Conservation (phyloP, 2,888 invertebrate genomes). For the Meandrusa payeni region DNA sequence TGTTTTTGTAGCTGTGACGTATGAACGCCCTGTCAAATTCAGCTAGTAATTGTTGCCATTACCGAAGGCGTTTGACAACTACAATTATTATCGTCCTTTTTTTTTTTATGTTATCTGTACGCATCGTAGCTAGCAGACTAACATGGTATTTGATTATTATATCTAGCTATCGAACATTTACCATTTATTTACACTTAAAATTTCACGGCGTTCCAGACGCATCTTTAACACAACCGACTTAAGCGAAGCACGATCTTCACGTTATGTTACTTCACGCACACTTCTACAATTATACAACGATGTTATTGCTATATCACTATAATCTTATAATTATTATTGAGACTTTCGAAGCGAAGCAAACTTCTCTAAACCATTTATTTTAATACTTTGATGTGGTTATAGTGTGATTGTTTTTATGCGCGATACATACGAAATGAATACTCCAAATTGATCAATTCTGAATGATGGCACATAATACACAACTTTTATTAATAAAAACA, state of each 20-base stretch:
- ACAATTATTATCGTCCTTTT: background rate
- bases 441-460: no score
- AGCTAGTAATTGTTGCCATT: no score
- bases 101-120: conserved; percentile 4
- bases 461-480: no score
- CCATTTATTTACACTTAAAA: conserved; percentile 16
- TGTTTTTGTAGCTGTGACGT: conserved; percentile 11
- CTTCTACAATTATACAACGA: background rate
- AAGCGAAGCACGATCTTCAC: conserved; percentile 19
- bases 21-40: no score
- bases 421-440: no score
- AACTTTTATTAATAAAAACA: no score
- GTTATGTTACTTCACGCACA: no score
- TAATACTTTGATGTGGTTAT: conserved; percentile 10
- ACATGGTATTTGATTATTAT: conserved; percentile 1
- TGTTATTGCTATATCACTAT: background rate
- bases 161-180: conserved; percentile 18
- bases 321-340: conserved; percentile 2
- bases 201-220: conserved; percentile 18
- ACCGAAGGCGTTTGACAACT: no score
- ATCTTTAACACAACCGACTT: conserved; percentile 12
- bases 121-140: conserved; percentile 1
- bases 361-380: conserved; percentile 4
- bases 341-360: conserved; percentile 14
- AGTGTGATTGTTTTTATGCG: no score